A percentile compares a stretch with the other conserved stretches of the same genome.
Evolutionary conservation across 1,140 invertebrate genomes (phyloP).

Genomic region (Cephus cinctus): DNA sequence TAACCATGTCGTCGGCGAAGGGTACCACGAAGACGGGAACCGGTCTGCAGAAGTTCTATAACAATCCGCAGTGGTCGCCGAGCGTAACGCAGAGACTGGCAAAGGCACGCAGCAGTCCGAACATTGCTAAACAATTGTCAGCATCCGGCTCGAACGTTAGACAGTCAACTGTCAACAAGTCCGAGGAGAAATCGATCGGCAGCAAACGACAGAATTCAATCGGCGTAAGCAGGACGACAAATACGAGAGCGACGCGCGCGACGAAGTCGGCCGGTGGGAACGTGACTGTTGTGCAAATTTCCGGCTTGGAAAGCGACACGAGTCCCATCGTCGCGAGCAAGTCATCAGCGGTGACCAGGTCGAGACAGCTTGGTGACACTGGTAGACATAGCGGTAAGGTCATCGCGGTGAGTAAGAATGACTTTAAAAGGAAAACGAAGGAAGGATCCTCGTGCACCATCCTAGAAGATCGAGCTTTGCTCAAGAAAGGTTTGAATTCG

Average conservation of each 20-base stretch:
- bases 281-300: constrained; percentile 23
- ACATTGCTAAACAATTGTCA: background rate
- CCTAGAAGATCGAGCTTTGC: constrained; percentile 44
- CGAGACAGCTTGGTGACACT: background rate
- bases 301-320: constrained; percentile 7
- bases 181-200: background rate
- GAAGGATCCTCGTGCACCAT: constrained; percentile 40
- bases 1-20: constrained; percentile 3
- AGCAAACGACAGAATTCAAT: background rate
- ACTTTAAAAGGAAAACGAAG: constrained; percentile 16
- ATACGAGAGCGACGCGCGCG: constrained; percentile 6
- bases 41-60: background rate
- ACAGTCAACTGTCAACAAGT: background rate
- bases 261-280: constrained; percentile 9
- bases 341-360: background rate
- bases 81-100: background rate
- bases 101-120: background rate
- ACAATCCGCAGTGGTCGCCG: background rate
- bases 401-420: constrained; percentile 12
- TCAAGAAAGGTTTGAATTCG: constrained; percentile 45
- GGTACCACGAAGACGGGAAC: background rate
- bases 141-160: background rate
- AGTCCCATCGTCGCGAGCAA: no score
- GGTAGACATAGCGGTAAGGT: background rate
- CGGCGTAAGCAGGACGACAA: constrained; percentile 8